Percentiles rank a stretch among this genome's conserved stretches.
Evolutionary conservation across 2,888 invertebrate species (phyloP).

Genomic region (Apamea monoglypha): DNA sequence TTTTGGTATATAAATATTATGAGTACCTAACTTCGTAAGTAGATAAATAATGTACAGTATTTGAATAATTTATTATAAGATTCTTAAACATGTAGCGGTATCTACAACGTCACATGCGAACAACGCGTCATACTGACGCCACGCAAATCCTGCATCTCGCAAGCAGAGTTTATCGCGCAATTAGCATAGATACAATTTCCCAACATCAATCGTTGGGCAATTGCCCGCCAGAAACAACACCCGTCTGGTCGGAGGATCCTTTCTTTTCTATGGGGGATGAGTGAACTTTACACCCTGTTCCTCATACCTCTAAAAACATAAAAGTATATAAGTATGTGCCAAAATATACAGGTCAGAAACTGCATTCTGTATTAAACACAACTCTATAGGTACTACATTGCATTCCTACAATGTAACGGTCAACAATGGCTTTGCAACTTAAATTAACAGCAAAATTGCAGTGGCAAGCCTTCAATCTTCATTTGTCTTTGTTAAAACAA

Average conservation of each 20-base stretch:
- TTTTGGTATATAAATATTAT: not conserved
- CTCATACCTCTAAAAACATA: too few relatives aligned
- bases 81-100: too few relatives aligned
- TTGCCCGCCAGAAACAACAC: too few relatives aligned
- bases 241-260: too few relatives aligned
- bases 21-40: not conserved
- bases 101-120: too few relatives aligned
- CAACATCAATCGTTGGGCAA: too few relatives aligned
- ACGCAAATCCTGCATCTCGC: too few relatives aligned
- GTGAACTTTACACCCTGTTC: too few relatives aligned
- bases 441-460: slow-evolving; percentile 11
- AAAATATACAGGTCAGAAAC: not conserved
- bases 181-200: too few relatives aligned
- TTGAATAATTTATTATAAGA: not conserved
- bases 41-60: not conserved
- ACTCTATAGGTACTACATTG: not conserved
- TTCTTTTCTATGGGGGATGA: too few relatives aligned
- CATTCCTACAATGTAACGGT: not conserved
- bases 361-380: not conserved
- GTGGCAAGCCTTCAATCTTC: slow-evolving; percentile 11
- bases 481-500: slow-evolving; percentile 32
- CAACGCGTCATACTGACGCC: too few relatives aligned
- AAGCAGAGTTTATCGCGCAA: too few relatives aligned
- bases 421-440: slow-evolving; percentile 8
- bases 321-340: not conserved